phyloP scores from a whole-genome alignment of 2,888 invertebrate genomes.

The Amblyteles armatorius region DNA sequence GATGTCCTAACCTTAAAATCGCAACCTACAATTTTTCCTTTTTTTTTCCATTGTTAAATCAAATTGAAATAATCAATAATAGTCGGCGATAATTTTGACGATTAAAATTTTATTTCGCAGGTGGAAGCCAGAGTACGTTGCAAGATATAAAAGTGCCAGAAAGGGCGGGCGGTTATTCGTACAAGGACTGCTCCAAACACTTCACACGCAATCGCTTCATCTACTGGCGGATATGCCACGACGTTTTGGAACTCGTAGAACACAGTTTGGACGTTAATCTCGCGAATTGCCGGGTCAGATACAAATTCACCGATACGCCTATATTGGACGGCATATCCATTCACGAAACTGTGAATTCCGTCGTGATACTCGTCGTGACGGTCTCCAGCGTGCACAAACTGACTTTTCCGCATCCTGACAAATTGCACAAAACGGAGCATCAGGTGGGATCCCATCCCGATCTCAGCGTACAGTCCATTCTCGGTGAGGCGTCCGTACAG shows the following conservation, averaged over 20 bases:
- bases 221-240: slow-evolving; percentile 95
- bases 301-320: slow-evolving; percentile 93
- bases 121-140: slow-evolving; percentile 95
- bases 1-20: slow-evolving; percentile 54
- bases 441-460: slow-evolving; percentile 85
- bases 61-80: background rate
- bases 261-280: slow-evolving; percentile 95
- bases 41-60: background rate
- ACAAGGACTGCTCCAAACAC: slow-evolving; percentile 89
- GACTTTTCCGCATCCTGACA: slow-evolving; percentile 93
- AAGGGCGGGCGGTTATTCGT: slow-evolving; percentile 95
- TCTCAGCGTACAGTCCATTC: slow-evolving; percentile 90
- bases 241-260: slow-evolving; percentile 95
- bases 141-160: slow-evolving; percentile 97
- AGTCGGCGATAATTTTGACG: background rate
- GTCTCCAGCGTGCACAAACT: slow-evolving; percentile 96
- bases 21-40: too few species aligned
- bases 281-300: slow-evolving; percentile 91
- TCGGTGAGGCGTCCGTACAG: slow-evolving; percentile 89
- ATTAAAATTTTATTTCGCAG: slow-evolving; percentile 85
- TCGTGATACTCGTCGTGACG: slow-evolving; percentile 94
- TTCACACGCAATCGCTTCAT: slow-evolving; percentile 94
- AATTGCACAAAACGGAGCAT: slow-evolving; percentile 87
- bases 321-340: slow-evolving; percentile 92
- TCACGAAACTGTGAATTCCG: slow-evolving; percentile 89